These are phyloP conservation scores for Corydoras sp. DNA, from an alignment of 2,113 vertebrate species.

Conservation along the genomic window DNA sequence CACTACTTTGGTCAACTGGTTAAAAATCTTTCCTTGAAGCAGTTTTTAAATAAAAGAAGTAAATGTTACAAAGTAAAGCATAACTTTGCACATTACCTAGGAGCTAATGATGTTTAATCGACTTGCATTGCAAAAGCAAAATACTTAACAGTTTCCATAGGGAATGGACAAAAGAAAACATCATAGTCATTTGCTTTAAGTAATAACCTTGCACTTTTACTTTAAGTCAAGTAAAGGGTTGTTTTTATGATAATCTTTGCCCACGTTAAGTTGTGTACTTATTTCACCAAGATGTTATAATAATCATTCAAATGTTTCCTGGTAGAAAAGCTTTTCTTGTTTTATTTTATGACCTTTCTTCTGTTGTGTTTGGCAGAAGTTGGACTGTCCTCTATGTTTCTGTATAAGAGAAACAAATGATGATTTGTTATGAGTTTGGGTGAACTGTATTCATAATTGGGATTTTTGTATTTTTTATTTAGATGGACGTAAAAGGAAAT, in stretches of 20 bases:
- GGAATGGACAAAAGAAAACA: conserved; percentile 3
- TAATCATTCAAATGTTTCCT: no score
- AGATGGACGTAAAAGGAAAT: conserved; percentile 24
- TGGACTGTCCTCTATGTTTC: conserved; percentile 17
- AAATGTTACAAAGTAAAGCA: conserved; percentile 41
- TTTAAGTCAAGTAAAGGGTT: not conserved
- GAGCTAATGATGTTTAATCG: conserved; percentile 34
- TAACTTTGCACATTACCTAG: conserved; percentile 45
- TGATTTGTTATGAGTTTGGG: conserved; percentile 28
- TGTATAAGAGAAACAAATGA: conserved; percentile 18
- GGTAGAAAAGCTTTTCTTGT: no score
- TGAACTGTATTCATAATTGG: conserved; percentile 23
- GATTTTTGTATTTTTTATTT: conserved; percentile 25
- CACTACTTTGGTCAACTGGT: conserved; percentile 26
- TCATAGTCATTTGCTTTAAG: conserved; percentile 12
- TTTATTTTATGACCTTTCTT: no score
- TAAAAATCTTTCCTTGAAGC: conserved; percentile 16
- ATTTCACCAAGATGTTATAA: no score
- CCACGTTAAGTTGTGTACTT: no score
- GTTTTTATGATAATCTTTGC: not conserved
- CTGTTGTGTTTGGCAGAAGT: conserved; percentile 17
- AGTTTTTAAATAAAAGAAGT: conserved; percentile 13
- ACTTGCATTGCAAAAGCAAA: conserved; percentile 23
- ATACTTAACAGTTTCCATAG: not conserved
- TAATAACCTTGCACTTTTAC: conserved; percentile 33